Evolutionary conservation across 2,797 vertebrate species (phyloP), one percentile per base, ranked within the genome.

Genomic region (Nyctibius grandis): DNA sequence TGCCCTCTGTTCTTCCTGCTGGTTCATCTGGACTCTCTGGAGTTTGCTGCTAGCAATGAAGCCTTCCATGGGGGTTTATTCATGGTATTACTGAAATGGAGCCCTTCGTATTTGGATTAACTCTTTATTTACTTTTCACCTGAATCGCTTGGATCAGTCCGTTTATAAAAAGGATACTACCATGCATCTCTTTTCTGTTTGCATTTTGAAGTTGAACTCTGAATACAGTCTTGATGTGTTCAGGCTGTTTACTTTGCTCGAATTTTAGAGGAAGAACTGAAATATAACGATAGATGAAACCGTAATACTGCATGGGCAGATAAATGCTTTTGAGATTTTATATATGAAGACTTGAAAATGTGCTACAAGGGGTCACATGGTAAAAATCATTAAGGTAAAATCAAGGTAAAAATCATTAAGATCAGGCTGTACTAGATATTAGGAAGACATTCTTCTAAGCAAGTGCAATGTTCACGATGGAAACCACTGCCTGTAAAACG

Each of bases 1-100:
- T 29, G 3, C 91, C 94, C 95, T 97, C 92, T 96, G 93, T 97
- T 97, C 94, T 97, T 96, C 93, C 96, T 94, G 91, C 91, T 97
- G 97, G 88, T 96, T 97, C 96, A 88, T 96, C 94, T 95, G 96
- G 96, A 97, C 93, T 97, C 95, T 80, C 61, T 96, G 95, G 95
- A 97, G 95, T 97, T 91, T 97, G 85, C 96, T 97, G 94, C 94
- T 97, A 94, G 95, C 88, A 88, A 69, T 95, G 95, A 94, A 97
- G 88, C 84, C 94, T 97, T 96, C 96, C 93, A 94, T 95, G 91
- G 89, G 95, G 96, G 91, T 97, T 97, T 97, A 93, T 95, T 96
- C 91, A 75, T 91, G 94, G 79, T 92, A 42, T 97, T 96, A 89
- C 93, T 96, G 96, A 97, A 93, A 96, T 91, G 93, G 93, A 97